A percentile compares a stretch with the other conserved stretches of the same genome.
These are phyloP conservation scores for Nautilus pompilius DNA, from an alignment of 1,140 invertebrate species.

Conservation along the genomic window DNA sequence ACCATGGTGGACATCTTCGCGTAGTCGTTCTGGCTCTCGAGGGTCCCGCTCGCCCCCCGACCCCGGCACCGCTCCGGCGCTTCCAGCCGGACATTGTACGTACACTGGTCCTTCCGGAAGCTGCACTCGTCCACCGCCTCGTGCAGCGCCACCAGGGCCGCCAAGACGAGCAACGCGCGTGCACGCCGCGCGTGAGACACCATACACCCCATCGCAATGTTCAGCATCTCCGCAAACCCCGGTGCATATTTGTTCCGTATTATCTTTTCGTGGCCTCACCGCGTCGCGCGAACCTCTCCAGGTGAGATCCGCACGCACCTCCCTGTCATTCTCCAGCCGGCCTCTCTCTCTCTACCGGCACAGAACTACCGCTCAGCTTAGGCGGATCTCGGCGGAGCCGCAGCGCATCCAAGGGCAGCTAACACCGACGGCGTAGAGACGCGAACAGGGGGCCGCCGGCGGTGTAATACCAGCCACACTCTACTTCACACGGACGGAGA, in stretches of 20 bases:
- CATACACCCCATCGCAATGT: not conserved
- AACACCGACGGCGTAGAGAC: too few species aligned
- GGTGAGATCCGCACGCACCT: too few species aligned
- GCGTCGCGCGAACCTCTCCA: not conserved
- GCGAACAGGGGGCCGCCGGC: too few species aligned
- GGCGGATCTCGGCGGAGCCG: too few species aligned
- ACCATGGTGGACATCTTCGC: conserved; percentile 20
- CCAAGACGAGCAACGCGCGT: not conserved
- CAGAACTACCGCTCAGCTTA: too few species aligned
- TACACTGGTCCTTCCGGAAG: not conserved
- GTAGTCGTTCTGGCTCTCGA: conserved; percentile 15
- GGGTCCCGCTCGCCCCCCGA: not conserved
- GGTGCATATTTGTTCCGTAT: not conserved
- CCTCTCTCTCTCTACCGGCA: too few species aligned
- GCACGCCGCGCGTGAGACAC: not conserved
- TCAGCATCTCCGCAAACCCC: not conserved
- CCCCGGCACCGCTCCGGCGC: not conserved
- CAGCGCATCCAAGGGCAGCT: too few species aligned
- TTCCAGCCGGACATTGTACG: not conserved
- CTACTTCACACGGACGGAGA: too few species aligned
- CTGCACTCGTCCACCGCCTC: not conserved
- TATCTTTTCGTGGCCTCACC: not conserved
- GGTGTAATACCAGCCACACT: too few species aligned
- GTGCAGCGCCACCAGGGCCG: not conserved
- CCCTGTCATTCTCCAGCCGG: too few species aligned